Percentiles rank a stretch among this genome's conserved stretches.
Evolutionary conservation across 2,113 vertebrate species (phyloP).

Genomic region (Phyllostomus discolor): DNA sequence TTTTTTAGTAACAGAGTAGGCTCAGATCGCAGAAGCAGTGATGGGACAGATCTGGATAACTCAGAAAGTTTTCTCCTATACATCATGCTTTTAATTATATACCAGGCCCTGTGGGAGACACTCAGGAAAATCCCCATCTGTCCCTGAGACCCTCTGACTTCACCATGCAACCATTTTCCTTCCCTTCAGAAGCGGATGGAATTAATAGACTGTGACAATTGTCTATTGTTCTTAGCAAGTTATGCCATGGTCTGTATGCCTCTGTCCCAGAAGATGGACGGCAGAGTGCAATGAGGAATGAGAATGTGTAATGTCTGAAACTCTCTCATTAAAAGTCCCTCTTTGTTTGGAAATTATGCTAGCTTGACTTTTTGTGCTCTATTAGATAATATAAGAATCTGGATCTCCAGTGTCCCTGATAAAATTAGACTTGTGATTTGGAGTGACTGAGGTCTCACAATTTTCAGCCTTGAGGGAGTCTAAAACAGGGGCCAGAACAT

Average conservation of each 20-base stretch:
- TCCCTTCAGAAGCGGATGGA: constrained; percentile 61
- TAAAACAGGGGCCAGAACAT: background rate
- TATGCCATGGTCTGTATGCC: constrained; percentile 26
- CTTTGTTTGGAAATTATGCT: constrained; percentile 59
- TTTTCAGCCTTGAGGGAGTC: background rate
- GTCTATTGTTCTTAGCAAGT: constrained; percentile 58
- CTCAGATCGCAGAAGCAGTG: background rate
- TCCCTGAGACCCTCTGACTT: constrained; percentile 65
- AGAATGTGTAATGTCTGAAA: constrained; percentile 66
- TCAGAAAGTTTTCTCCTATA: constrained; percentile 21
- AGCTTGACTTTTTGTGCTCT: background rate
- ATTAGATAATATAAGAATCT: background rate
- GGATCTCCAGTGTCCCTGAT: background rate
- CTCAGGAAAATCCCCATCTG: constrained; percentile 48
- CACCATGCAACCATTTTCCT: constrained; percentile 66
- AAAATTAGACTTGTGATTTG: background rate
- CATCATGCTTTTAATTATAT: constrained; percentile 50
- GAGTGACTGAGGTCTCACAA: background rate
- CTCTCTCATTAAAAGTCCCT: constrained; percentile 54
- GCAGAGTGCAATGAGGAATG: background rate
- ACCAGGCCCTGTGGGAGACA: background rate
- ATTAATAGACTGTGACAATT: constrained; percentile 67
- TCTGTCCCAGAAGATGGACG: constrained; percentile 61
- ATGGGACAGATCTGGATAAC: background rate
- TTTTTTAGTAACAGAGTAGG: background rate